phyloP scores from a whole-genome alignment of 2,113 vertebrate genomes.

The Tyrannus savana region DNA sequence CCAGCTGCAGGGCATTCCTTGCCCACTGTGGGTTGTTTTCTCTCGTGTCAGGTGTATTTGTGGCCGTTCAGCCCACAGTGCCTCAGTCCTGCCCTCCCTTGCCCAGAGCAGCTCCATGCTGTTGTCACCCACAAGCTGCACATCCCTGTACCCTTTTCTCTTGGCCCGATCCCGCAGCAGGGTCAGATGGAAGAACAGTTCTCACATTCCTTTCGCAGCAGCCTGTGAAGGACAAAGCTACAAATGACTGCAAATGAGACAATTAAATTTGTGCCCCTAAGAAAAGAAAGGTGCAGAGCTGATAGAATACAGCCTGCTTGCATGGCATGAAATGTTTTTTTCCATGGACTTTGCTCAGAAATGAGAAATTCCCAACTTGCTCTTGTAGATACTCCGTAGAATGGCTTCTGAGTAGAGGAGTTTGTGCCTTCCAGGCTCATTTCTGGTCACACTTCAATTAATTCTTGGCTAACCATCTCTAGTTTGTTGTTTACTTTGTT shows the following conservation, averaged over 20 bases:
- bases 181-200: not conserved
- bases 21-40: rapidly evolving
- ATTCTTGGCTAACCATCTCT: not conserved
- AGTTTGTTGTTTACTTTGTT: constrained; percentile 8
- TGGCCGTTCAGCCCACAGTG: rapidly evolving
- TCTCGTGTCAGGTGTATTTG: not conserved
- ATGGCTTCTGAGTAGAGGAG: not conserved
- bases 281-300: not conserved
- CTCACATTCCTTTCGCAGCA: not conserved
- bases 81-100: not conserved
- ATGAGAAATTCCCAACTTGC: not conserved
- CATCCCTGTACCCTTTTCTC: not conserved
- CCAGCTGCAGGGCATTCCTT: not conserved
- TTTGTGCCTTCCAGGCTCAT: not conserved
- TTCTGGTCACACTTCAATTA: not conserved
- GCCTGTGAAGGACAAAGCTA: not conserved
- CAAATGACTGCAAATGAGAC: not conserved
- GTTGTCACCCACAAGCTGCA: too few species aligned
- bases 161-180: not conserved
- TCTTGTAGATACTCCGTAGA: not conserved
- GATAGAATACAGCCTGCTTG: not conserved
- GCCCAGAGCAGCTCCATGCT: not conserved
- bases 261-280: not conserved
- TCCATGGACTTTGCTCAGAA: not conserved
- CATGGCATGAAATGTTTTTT: not conserved